Conservation (phyloP, 2,888 invertebrate genomes). For the Linnaemya tessellans region DNA sequence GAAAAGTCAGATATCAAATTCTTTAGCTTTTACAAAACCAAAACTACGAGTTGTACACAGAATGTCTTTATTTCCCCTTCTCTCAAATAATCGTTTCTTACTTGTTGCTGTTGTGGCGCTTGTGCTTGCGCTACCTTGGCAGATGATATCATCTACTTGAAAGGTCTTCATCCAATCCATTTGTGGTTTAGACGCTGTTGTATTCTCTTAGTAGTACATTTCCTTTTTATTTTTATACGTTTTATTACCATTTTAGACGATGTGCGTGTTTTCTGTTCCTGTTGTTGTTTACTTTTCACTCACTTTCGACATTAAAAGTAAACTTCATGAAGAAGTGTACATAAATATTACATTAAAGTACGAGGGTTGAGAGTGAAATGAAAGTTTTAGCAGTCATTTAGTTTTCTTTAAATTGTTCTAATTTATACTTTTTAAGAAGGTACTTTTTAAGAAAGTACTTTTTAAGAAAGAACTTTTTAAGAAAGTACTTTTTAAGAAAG, state of each 20-base stretch:
- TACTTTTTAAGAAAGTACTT: no score
- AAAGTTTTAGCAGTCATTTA: no score
- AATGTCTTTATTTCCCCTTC: not conserved
- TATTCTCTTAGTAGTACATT: not conserved
- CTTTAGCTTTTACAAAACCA: not conserved
- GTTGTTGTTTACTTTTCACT: conserved; percentile 20
- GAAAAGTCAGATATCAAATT: conserved; percentile 37
- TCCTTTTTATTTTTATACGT: conserved; percentile 7
- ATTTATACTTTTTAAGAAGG: no score
- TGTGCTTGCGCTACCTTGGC: conserved; percentile 60
- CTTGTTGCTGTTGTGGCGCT: conserved; percentile 19
- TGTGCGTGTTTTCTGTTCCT: conserved; percentile 17
- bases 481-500: no score
- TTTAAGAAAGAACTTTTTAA: no score
- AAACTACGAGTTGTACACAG: not conserved
- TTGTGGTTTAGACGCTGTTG: conserved; percentile 21
- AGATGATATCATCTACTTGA: conserved; percentile 79
- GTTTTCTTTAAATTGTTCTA: no score
- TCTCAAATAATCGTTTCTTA: conserved; percentile 22
- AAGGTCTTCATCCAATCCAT: conserved; percentile 16
- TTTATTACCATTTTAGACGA: conserved; percentile 1
- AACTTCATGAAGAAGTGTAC: conserved; percentile 10
- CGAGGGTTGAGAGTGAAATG: conserved; percentile 6
- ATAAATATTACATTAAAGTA: not conserved
- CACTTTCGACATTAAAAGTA: conserved; percentile 21